phyloP scores from a whole-genome alignment of 2,888 invertebrate genomes.

The Cryptocheilus praepositus region DNA sequence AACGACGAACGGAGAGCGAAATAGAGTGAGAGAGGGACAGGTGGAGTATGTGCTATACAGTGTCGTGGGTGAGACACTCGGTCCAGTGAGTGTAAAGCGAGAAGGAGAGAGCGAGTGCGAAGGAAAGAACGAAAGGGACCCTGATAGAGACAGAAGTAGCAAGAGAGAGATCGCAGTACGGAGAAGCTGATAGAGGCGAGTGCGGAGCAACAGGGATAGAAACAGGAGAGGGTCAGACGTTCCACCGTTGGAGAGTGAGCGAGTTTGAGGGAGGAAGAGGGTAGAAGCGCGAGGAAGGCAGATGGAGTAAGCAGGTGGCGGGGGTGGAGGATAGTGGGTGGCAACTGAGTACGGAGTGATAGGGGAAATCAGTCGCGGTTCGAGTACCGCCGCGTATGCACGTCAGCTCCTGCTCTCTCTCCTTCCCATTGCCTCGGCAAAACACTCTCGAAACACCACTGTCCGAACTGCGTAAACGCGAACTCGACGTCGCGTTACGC shows the following conservation, averaged over 20 bases:
- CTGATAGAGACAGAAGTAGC: no score
- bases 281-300: slow-evolving; percentile 4
- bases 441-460: no score
- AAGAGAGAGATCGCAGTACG: no score
- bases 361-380: slow-evolving; percentile 68
- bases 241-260: not conserved
- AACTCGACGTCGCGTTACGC: not conserved
- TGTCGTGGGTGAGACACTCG: slow-evolving; percentile 5
- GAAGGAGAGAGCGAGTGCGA: not conserved
- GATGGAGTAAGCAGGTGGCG: slow-evolving; percentile 29
- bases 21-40: not conserved
- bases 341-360: slow-evolving; percentile 56
- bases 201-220: not conserved
- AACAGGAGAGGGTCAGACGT: slow-evolving; percentile 2
- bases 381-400: slow-evolving; percentile 62
- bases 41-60: not conserved
- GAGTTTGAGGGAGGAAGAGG: not conserved
- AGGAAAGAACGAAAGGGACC: not conserved
- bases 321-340: slow-evolving; percentile 49
- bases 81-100: not conserved
- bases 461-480: not conserved
- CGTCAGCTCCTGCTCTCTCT: slow-evolving; percentile 21
- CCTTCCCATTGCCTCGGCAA: not conserved
- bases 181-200: not conserved
- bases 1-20: not conserved